These are phyloP conservation scores for Halichoeres trimaculatus DNA, from an alignment of 2,113 vertebrate species.

Conservation along the genomic window DNA sequence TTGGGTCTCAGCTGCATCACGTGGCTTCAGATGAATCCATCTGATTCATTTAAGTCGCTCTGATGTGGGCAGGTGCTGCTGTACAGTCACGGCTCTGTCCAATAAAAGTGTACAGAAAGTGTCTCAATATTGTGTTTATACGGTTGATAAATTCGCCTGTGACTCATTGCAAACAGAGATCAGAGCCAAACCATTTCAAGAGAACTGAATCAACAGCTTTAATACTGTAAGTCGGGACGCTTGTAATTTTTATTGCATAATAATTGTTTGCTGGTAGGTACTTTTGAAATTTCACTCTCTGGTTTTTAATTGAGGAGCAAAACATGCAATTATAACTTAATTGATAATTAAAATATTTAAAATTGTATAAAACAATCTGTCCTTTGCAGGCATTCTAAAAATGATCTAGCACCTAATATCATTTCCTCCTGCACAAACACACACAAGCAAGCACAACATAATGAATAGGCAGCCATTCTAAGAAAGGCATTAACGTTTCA, in stretches of 20 bases:
- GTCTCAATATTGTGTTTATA: conserved; percentile 6
- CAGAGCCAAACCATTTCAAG: background rate
- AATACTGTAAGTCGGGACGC: background rate
- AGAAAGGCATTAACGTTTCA: conserved; percentile 52
- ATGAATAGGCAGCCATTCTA: conserved; percentile 29
- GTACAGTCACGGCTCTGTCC: conserved; percentile 21
- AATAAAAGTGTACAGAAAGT: conserved; percentile 32
- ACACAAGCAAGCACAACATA: conserved; percentile 17
- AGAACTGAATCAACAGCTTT: background rate
- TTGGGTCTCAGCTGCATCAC: conserved; percentile 27
- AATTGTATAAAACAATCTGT: background rate
- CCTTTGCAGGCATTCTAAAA: background rate
- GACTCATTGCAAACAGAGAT: conserved; percentile 35
- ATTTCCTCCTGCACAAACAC: conserved; percentile 22
- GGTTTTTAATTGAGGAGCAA: background rate
- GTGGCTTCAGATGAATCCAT: conserved; percentile 33
- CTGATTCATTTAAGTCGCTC: conserved; percentile 47
- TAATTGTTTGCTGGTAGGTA: background rate
- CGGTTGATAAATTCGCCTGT: conserved; percentile 3
- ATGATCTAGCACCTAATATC: conserved; percentile 26
- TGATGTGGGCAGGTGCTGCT: conserved; percentile 46
- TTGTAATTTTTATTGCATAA: background rate
- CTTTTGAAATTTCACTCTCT: conserved; percentile 6
- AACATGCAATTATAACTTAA: conserved; percentile 11
- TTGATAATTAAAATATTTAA: conserved; percentile 11